These are phyloP conservation scores for Cryptoblepharus egeriae DNA, from an alignment of 2,797 vertebrate species.

Conservation along the genomic window DNA sequence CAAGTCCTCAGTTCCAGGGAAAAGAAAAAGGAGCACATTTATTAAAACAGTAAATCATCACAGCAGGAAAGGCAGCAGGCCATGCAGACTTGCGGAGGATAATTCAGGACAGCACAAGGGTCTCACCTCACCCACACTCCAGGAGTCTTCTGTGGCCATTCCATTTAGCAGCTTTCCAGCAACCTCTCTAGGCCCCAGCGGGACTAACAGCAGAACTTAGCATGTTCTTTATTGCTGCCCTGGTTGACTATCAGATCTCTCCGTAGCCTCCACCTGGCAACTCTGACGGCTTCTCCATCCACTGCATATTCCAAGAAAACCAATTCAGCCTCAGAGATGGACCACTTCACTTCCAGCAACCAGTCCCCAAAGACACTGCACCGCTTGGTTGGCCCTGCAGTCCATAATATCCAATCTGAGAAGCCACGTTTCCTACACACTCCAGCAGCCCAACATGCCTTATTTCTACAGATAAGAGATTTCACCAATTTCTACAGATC, in stretches of 20 bases:
- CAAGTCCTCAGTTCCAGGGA: not conserved
- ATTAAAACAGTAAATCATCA: conserved; percentile 35
- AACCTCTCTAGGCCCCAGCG: not conserved
- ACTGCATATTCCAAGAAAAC: not conserved
- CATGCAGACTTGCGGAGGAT: not conserved
- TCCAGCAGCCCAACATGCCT: not conserved
- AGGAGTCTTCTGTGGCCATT: not conserved
- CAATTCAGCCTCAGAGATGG: not conserved
- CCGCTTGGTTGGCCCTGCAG: not conserved
- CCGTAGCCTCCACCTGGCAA: not conserved
- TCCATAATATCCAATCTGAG: not conserved
- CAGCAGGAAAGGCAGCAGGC: not conserved
- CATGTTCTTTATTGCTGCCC: not conserved
- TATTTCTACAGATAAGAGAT: too few species aligned
- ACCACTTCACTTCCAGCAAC: not conserved
- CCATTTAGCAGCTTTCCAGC: conserved; percentile 2
- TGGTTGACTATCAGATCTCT: not conserved
- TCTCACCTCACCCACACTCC: not conserved
- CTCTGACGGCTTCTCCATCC: not conserved
- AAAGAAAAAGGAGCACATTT: conserved; percentile 15
- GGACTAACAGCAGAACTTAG: not conserved
- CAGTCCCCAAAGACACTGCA: not conserved
- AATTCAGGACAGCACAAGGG: not conserved
- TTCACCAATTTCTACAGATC: not conserved
- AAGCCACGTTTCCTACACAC: not conserved